A percentile compares a stretch with the other conserved stretches of the same genome.
Conservation (phyloP, 2,113 vertebrate genomes). For the Sinocyclocheilus anshuiensis region DNA sequence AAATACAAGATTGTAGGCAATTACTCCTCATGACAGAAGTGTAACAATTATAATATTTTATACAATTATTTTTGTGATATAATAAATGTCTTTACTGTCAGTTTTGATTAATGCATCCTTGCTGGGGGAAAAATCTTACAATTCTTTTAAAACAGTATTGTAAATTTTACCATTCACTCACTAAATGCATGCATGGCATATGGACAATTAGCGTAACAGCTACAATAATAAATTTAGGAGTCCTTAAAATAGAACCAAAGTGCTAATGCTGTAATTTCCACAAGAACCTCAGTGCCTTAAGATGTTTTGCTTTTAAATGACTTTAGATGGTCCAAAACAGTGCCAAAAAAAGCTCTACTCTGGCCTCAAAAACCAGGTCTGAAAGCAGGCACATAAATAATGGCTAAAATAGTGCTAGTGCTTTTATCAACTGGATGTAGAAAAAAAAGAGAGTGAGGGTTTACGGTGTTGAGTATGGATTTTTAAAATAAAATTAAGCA, state of each 20-base stretch:
- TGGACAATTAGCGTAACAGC: neutral
- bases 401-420: neutral
- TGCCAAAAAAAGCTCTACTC: constrained; percentile 2
- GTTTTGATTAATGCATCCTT: neutral
- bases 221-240: neutral
- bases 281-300: neutral
- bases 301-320: neutral
- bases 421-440: neutral
- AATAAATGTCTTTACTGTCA: neutral
- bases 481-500: neutral
- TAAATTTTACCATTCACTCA: neutral
- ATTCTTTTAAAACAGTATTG: neutral
- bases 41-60: neutral
- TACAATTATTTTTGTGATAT: neutral
- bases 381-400: constrained; percentile 26
- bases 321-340: neutral
- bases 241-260: constrained; percentile 12
- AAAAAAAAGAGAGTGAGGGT: neutral
- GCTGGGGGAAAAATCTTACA: too few relatives aligned
- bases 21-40: neutral
- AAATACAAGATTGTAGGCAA: neutral
- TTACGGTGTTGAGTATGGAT: neutral
- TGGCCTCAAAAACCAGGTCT: neutral
- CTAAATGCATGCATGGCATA: neutral
- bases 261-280: neutral